A percentile compares a stretch with the other conserved stretches of the same genome.
These are phyloP conservation scores for Murina feae DNA, from an alignment of 2,113 vertebrate genomes.

Conservation along the genomic window DNA sequence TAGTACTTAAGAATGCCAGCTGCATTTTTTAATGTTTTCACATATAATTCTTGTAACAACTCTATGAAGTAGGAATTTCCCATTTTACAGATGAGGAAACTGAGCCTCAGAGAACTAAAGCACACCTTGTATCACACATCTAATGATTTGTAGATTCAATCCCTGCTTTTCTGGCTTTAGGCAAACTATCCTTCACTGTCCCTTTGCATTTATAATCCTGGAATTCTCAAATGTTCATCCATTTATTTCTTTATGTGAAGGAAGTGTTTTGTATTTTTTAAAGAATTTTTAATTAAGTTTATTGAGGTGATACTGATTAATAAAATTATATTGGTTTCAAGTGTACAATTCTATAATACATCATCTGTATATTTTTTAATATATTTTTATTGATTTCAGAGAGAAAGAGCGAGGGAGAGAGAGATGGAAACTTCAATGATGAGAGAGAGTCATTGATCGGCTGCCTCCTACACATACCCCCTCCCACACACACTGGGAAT, in stretches of 20 bases:
- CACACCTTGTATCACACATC: not conserved
- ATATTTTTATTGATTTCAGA: too few species aligned
- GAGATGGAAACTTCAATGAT: too few species aligned
- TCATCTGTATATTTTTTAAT: not conserved
- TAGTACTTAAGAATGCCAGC: not conserved
- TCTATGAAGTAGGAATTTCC: not conserved
- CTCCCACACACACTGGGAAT: not conserved
- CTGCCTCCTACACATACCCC: not conserved
- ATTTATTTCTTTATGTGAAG: not conserved
- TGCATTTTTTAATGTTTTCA: not conserved
- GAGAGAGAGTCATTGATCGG: not conserved
- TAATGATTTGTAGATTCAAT: not conserved
- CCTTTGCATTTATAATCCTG: conserved; percentile 20
- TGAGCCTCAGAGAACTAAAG: conserved; percentile 30
- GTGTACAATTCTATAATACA: not conserved
- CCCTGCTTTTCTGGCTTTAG: not conserved
- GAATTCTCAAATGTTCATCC: not conserved
- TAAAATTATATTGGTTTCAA: not conserved
- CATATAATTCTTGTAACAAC: conserved; percentile 9
- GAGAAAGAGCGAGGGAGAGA: too few species aligned
- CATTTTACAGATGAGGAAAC: conserved; percentile 13
- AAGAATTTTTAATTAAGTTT: not conserved
- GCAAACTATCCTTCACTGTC: not conserved
- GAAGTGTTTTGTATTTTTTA: not conserved
- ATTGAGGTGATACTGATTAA: not conserved